phyloP scores from a whole-genome alignment of 2,113 vertebrate species.

The Trichomycterus rosablanca region DNA sequence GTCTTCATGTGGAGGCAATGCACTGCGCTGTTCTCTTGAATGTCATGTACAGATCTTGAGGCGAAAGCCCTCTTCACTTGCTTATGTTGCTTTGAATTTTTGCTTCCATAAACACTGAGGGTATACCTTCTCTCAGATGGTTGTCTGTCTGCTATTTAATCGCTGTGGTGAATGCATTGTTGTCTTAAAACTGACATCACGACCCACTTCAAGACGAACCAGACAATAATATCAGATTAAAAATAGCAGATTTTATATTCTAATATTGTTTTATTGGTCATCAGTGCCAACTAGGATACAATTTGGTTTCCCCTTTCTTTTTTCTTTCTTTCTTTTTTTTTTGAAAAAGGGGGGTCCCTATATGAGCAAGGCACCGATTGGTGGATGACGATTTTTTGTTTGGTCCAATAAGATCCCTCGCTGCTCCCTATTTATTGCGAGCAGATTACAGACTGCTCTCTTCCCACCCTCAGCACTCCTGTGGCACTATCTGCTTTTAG shows the following conservation, averaged over 20 bases:
- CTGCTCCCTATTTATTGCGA: slow-evolving; percentile 96
- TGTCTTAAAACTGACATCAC: slow-evolving; percentile 3
- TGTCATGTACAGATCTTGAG: slow-evolving; percentile 13
- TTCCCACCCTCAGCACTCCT: slow-evolving; percentile 91
- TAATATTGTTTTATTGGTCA: neutral
- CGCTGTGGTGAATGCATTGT: slow-evolving; percentile 6
- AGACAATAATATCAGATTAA: slow-evolving; percentile 5
- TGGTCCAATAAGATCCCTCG: slow-evolving; percentile 84
- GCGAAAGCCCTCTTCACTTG: too few relatives aligned
- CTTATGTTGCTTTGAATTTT: neutral
- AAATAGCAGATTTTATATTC: neutral
- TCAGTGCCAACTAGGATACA: too few relatives aligned
- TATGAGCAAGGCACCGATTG: slow-evolving; percentile 84
- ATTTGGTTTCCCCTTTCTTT: slow-evolving; percentile 66
- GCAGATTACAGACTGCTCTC: slow-evolving; percentile 90
- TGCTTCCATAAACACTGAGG: neutral
- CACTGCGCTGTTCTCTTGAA: slow-evolving; percentile 35
- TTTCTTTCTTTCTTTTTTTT: slow-evolving; percentile 56
- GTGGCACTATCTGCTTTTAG: slow-evolving; percentile 70
- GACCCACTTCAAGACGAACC: slow-evolving; percentile 19
- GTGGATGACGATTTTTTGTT: slow-evolving; percentile 90
- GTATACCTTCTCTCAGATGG: neutral
- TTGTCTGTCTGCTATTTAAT: slow-evolving; percentile 9
- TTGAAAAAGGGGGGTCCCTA: slow-evolving; percentile 74
- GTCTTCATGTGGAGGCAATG: slow-evolving; percentile 39